Base-by-base conservation (phyloP, 2,797 vertebrate species). In the Sphaeramia orbicularis region DNA sequence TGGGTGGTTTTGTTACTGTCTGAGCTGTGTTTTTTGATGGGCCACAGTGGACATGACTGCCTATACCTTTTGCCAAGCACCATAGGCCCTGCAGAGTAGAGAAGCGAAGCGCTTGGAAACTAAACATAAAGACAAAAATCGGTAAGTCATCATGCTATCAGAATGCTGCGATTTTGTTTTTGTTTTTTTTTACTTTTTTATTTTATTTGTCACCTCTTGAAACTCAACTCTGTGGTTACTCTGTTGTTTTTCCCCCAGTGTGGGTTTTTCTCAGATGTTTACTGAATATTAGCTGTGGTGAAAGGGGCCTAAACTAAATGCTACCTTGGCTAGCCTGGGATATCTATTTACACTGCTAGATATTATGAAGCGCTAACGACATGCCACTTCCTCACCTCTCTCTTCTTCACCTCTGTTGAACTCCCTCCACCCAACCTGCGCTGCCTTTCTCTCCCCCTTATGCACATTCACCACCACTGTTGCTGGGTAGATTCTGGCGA, bases 401-500 rank as follows among this genome's bases (percentile, higher is more conserved):
- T 55, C 66, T 76, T 63, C 76, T 74, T 78, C 79, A 87, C 68
- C 68, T 78, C 64, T 64, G 21, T 45, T 69, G 58, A 58, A 51
- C 74, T 61, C 54, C 21, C 18, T 35, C 11, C 63, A n/a, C 35
- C 16, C 32, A 53, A 53, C 51, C 36, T 36, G 15, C 19, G 51
- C 36, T 36, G 15, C 19, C 10, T 36, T 8, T 56, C 40, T 30
- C 32, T 51, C 51, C 11, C 10, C 6, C 37, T 16, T 16, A n/a
- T 10, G 44, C 10, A 41, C 53, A 55, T 60, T 53, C 44, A 11
- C n/a, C 49, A 51, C 48, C 65, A 75, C 78, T 89, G 87, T 91
- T 91, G 89, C 88, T 45, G 85, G 87, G 89, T 92, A 89, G 88
- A 89, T 65, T 84, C 63, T 35, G 51, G 55, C 3, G 30, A 57